These are phyloP conservation scores for Actenoides lindsayi DNA, from an alignment of 2,113 vertebrate species.

Conservation along the genomic window DNA sequence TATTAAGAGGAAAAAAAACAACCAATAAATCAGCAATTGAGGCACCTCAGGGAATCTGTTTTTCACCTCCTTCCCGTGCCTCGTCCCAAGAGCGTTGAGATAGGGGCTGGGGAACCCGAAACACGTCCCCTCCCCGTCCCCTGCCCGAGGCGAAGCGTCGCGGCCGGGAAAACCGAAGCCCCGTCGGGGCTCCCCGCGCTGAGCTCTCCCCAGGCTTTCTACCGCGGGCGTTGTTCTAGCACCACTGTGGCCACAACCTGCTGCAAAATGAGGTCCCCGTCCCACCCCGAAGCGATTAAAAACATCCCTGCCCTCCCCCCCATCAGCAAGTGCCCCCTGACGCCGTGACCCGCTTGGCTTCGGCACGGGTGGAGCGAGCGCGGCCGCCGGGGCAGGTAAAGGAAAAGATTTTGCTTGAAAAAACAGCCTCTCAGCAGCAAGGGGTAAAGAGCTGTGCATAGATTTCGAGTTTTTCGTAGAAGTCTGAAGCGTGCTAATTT, in stretches of 20 bases:
- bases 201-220: slow-evolving; percentile 18
- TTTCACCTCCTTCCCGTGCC: slow-evolving; percentile 33
- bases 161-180: neutral
- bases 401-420: slow-evolving; percentile 69
- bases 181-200: neutral
- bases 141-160: neutral
- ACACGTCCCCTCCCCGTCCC: neutral
- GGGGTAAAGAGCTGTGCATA: slow-evolving; percentile 79
- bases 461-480: slow-evolving; percentile 70
- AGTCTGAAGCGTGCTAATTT: slow-evolving; percentile 73
- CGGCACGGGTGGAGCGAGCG: neutral
- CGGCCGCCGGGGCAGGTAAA: slow-evolving; percentile 61
- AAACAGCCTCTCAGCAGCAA: slow-evolving; percentile 78
- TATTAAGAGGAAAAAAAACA: slow-evolving; percentile 75
- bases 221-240: slow-evolving; percentile 64
- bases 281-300: neutral
- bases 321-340: neutral
- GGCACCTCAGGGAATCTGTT: slow-evolving; percentile 69
- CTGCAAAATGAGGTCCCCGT: neutral
- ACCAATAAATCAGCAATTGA: slow-evolving; percentile 54
- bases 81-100: neutral
- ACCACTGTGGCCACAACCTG: slow-evolving; percentile 67
- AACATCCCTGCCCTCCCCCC: neutral
- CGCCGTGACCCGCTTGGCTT: neutral
- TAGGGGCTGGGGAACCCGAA: neutral